Percentiles rank a stretch among this genome's conserved stretches.
Conservation (phyloP, 2,888 invertebrate genomes). For the Watsonalla cultraria region DNA sequence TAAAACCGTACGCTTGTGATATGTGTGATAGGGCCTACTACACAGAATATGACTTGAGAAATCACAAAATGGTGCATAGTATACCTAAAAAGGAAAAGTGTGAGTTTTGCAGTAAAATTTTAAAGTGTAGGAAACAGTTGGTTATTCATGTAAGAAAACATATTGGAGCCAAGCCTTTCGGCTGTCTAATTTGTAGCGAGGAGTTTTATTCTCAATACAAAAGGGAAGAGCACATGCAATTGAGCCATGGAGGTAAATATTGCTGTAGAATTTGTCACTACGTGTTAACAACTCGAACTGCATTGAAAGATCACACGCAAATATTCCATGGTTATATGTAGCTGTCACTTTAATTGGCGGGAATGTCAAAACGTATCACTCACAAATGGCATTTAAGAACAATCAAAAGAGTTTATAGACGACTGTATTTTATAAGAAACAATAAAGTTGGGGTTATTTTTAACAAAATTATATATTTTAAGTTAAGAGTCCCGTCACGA, state of each 20-base stretch:
- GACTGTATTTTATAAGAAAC: too few species aligned
- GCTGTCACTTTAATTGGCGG: slow-evolving; percentile 7
- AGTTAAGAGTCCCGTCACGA: too few species aligned
- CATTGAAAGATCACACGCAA: slow-evolving; percentile 47
- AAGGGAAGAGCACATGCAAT: slow-evolving; percentile 48
- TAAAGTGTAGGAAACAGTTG: slow-evolving; percentile 52
- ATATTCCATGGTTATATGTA: slow-evolving; percentile 49
- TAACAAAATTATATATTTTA: too few species aligned
- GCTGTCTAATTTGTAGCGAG: slow-evolving; percentile 51
- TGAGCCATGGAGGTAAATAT: slow-evolving; percentile 53
- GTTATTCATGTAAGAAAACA: slow-evolving; percentile 64
- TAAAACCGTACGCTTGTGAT: slow-evolving; percentile 64
- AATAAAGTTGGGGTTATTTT: too few species aligned
- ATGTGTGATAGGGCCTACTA: slow-evolving; percentile 69
- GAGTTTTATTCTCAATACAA: slow-evolving; percentile 47
- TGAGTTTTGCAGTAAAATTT: slow-evolving; percentile 50
- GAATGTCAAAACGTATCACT: too few species aligned
- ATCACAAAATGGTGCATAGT: slow-evolving; percentile 56
- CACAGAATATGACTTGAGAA: slow-evolving; percentile 50
- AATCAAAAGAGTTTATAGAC: too few species aligned
- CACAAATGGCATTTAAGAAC: too few species aligned
- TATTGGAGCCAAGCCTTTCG: slow-evolving; percentile 54
- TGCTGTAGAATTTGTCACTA: slow-evolving; percentile 57
- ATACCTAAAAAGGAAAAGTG: slow-evolving; percentile 47
- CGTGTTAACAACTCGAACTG: slow-evolving; percentile 40